These are phyloP conservation scores for Taphrorychus bicolor DNA, from an alignment of 2,888 invertebrate species.

Conservation along the genomic window DNA sequence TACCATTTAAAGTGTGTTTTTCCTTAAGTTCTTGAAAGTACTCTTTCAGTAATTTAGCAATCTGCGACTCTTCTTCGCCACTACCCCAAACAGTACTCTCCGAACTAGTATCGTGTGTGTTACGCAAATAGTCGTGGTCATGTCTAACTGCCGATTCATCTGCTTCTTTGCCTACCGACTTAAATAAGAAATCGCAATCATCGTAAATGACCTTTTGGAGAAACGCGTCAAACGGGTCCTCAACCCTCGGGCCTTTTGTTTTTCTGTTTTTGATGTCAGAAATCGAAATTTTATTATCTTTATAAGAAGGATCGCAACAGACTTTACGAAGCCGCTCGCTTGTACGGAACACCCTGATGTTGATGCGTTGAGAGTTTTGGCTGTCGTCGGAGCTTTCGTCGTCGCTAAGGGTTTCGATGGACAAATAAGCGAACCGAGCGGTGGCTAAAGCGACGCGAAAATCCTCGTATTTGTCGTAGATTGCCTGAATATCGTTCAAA, in stretches of 20 bases:
- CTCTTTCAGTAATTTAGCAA: background rate
- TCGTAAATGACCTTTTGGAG: background rate
- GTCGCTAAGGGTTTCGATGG: background rate
- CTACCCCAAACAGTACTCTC: background rate
- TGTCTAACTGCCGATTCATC: too few species aligned
- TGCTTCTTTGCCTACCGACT: background rate
- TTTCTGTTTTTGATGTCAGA: too few species aligned
- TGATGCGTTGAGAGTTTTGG: background rate
- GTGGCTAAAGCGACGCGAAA: conserved; percentile 10
- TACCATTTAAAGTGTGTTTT: too few species aligned
- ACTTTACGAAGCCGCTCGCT: too few species aligned
- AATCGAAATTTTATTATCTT: background rate
- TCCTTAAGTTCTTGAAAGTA: background rate
- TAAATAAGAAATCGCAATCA: background rate
- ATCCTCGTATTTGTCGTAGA: conserved; percentile 7
- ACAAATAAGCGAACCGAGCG: conserved; percentile 1
- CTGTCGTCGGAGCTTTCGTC: background rate
- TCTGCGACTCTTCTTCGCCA: background rate
- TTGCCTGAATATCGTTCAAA: background rate
- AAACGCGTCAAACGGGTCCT: background rate
- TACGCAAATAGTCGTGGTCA: too few species aligned
- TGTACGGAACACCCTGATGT: background rate
- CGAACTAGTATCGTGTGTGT: background rate
- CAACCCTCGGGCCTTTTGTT: too few species aligned
- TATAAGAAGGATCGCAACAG: background rate